Conservation (phyloP, 2,797 vertebrate genomes). For the Leptodactylus fallax region DNA sequence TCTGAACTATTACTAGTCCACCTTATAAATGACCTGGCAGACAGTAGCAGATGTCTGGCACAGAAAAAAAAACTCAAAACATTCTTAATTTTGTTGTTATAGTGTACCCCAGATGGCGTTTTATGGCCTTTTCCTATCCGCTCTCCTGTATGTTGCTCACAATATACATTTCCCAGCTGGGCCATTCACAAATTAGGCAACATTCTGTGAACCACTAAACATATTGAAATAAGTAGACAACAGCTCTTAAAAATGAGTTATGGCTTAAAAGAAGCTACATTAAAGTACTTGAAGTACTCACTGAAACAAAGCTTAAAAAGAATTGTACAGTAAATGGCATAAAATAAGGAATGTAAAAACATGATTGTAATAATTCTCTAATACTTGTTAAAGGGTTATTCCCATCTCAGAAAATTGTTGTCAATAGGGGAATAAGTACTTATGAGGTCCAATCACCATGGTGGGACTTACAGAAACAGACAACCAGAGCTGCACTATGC, state of each 20-base stretch:
- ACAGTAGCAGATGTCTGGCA: constrained; percentile 36
- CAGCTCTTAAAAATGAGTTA: neutral
- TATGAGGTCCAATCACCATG: no score
- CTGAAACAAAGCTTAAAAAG: neutral
- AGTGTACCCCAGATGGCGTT: constrained; percentile 15
- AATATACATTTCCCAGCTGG: constrained; percentile 23
- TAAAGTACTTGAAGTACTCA: neutral
- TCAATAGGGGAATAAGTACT: no score
- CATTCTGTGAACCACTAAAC: neutral
- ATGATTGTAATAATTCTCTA: no score
- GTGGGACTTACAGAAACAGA: no score
- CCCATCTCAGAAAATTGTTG: no score
- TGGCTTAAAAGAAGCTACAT: neutral
- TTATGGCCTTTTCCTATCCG: neutral
- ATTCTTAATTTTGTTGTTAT: neutral
- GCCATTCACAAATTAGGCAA: constrained; percentile 3
- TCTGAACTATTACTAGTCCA: constrained; percentile 14
- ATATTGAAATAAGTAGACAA: constrained; percentile 5
- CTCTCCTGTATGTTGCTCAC: neutral
- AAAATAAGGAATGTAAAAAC: no score
- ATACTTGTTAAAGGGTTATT: no score
- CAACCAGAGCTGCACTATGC: no score
- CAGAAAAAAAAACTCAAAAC: neutral
- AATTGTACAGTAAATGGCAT: neutral
- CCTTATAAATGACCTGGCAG: constrained; percentile 28